phyloP scores from a whole-genome alignment of 2,797 vertebrate species.

The Melanotaenia pygmaea region DNA sequence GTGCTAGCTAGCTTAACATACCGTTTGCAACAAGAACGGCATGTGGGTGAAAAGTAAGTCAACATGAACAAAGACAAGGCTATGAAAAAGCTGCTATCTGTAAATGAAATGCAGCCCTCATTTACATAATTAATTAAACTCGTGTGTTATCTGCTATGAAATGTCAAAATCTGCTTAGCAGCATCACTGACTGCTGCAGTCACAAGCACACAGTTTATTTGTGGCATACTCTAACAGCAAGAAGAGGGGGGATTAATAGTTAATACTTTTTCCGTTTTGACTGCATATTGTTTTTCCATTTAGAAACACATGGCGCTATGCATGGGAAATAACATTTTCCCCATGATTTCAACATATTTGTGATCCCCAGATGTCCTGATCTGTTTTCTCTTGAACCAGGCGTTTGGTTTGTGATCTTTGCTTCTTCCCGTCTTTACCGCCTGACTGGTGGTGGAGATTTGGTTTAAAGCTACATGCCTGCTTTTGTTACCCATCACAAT shows the following conservation, averaged over 20 bases:
- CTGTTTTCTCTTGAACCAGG: conserved; percentile 23
- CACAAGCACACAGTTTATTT: conserved; percentile 16
- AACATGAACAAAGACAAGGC: background rate
- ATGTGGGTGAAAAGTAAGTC: background rate
- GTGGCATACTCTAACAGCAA: conserved; percentile 23
- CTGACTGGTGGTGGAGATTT: conserved; percentile 29
- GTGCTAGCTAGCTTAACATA: too few relatives aligned
- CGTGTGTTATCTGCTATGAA: background rate
- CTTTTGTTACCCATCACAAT: conserved; percentile 42
- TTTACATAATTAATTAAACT: background rate
- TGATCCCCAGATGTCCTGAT: conserved; percentile 26
- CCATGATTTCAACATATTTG: conserved; percentile 42
- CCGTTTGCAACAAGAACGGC: too few relatives aligned
- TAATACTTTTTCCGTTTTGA: conserved; percentile 57
- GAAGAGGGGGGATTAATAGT: conserved; percentile 52
- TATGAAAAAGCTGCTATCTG: background rate
- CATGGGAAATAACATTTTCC: conserved; percentile 52
- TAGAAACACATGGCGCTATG: conserved; percentile 39
- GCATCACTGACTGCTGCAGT: background rate
- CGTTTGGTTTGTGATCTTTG: conserved; percentile 31
- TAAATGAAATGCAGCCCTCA: background rate
- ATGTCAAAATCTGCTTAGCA: background rate
- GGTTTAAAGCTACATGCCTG: conserved; percentile 17
- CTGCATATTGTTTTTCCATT: conserved; percentile 63
- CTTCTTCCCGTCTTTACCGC: conserved; percentile 10